phyloP scores from a whole-genome alignment of 1,140 invertebrate genomes.

The Cydia pomonella region DNA sequence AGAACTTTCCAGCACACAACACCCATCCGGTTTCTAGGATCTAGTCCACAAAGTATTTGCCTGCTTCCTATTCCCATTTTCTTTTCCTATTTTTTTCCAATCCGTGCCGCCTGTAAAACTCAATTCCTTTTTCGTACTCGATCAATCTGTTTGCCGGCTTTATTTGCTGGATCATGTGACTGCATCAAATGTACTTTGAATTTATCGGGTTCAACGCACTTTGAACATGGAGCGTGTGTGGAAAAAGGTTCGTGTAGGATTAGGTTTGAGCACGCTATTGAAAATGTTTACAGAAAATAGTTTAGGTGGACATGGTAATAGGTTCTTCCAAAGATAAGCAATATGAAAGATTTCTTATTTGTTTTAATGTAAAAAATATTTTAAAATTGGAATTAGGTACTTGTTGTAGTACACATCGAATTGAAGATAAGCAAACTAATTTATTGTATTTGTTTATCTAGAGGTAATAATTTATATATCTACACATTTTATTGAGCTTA shows the following conservation, averaged over 20 bases:
- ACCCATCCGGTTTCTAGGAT: not conserved
- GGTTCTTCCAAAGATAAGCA: not conserved
- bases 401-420: too few species aligned
- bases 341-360: not conserved
- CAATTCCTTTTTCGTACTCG: not conserved
- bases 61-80: not conserved
- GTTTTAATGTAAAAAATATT: too few species aligned
- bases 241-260: conserved; percentile 7
- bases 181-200: conserved; percentile 27
- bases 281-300: not conserved
- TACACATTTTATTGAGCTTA: too few species aligned
- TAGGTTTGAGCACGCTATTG: conserved; percentile 13
- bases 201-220: conserved; percentile 24
- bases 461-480: too few species aligned
- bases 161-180: conserved; percentile 32
- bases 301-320: not conserved
- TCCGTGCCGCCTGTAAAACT: not conserved
- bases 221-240: conserved; percentile 18
- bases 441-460: too few species aligned
- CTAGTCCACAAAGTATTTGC: not conserved
- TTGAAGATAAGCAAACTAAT: too few species aligned
- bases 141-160: conserved; percentile 30
- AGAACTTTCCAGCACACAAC: not conserved
- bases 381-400: too few species aligned
- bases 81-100: conserved; percentile 12